Evolutionary conservation across 1,140 invertebrate genomes (phyloP), one percentile per base, ranked within the genome.

Genomic region (Sarcophaga bullata): DNA sequence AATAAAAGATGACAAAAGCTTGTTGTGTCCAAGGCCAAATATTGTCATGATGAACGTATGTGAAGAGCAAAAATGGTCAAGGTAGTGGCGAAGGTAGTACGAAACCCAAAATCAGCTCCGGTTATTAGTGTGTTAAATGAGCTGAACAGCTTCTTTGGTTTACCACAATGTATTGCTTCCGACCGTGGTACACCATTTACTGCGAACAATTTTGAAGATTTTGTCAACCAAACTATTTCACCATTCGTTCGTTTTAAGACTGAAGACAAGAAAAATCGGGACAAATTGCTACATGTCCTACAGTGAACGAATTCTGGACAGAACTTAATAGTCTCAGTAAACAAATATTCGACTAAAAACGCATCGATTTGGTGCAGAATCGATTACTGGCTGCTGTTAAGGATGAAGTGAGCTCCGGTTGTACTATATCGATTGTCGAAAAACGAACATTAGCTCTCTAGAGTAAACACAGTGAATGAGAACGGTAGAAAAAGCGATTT

Each of bases 221-320:
- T 85, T 8, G 75, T 85, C 13, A 87, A 88, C 19, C 17, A 68
- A 6, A 19, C 17, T 3, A 19, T 19, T 17, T 68, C 2, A 68
- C 1, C 19, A 4, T n/a, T 6, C 25, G 2, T 15, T 8, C 25
- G 13, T 9, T n/a, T n/a, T n/a, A n/a, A n/a, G n/a, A 13, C 37
- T 9, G 17, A 47, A 8, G 72, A 46, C 1, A 8, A 8, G 15
- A 73, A 46, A 46, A 37, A 73, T 46, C 46, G 25, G 37, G 72
- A 73, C 46, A 6, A 15, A 13, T 10, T 3, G 9, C 13, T 73
- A 13, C 46, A 46, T 6, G 46, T 13, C 6, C 9, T 73, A 47
- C 72, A 73, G 46, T 73, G 72, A 8, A 6, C 5, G 5, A n/a
- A 46, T 46, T 46, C 37, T 73, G 6, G n/a, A n/a, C n/a, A n/a